Evolutionary conservation across 1,140 invertebrate species (phyloP), one percentile per base, ranked within the genome.

Genomic region (Hylaeus anthracinus): DNA sequence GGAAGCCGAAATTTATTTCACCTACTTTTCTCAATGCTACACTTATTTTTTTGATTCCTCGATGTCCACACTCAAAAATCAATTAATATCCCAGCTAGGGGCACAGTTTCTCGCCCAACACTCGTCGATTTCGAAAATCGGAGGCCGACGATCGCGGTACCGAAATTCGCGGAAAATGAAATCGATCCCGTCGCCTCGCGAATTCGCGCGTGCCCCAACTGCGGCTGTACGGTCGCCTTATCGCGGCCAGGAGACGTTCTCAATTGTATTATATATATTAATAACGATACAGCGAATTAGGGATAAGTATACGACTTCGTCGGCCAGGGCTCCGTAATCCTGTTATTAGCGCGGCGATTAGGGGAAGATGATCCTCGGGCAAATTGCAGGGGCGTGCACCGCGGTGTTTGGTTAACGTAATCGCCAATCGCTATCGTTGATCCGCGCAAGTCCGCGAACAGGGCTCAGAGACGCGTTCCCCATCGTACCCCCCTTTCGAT

Each of bases 311-410:
- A 90, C 87, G 88, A 90, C 86, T 86, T 85, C 85, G 48, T 26
- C 69, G 80, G 84, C 82, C 85, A 78, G 85, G 85, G 43, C 80
- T 72, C 65, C 45, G 84, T 90, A 89, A 89, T 91, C 90, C 89
- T 91, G 89, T 90, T 90, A 91, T 91, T 91, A 91, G 90, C 86
- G 70, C 86, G 82, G 79, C 89, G 89, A 91, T 91, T 91, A 90
- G 88, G 87, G 87, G 65, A 84, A 87, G 89, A 88, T 87, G 88
- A 89, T 89, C 83, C 82, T 56, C 81, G 72, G 89, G 88, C 86
- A 91, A 91, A 91, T 91, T 91, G 88, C 83, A 83, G 89, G 88
- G 89, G 90, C 89, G 90, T 90, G 66, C 73, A 90, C 88, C 86
- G 83, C 83, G 87, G 81, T 91, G 88, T 91, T 91, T 90, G 90